Base-by-base conservation (phyloP, 2,888 invertebrate species). In the Drosophila conformis region DNA sequence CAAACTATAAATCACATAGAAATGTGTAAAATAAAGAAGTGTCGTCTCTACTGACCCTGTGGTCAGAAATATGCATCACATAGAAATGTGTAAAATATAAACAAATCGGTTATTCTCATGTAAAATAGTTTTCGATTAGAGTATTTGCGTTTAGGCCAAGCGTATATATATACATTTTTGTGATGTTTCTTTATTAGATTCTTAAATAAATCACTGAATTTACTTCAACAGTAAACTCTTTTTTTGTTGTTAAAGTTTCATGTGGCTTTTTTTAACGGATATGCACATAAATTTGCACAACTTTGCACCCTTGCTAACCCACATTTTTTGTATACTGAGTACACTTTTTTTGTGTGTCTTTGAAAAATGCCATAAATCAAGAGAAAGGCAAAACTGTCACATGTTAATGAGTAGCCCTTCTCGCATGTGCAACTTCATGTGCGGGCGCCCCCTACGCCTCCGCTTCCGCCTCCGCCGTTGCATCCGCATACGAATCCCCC, bases 371-470 rank as follows among this genome's bases (percentile, higher is more conserved):
- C 52, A 58, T 70, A 65, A 67, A 65, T 65, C 71, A 60, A 61
- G 53, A 46, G 31, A 29, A 35, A 62, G 54, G 51, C 54, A 35
- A 65, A 54, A 54, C 61, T 63, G 72, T 69, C 76, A 66, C 66
- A 78, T 79, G 69, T 64, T 79, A 78, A 79, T 73, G 76, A 76
- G 69, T 51, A 76, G 69, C 40, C 59, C n/a, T 38, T 27, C 48
- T 40, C 57, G 33, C 60, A 73, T 60, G 52, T 67, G 70, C 33
- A 70, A 33, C 52, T 63, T 10, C 33, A 33, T 10, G 33, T 40
- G 52, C 27, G 40, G 13, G 13, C 33, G 21, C 27, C 2, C 4
- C 29, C 15, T 4, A n/a, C 25, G 25, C 25, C 25, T 3, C 27
- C 27, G 27, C 27, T 2, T 27, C 25, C 42, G 1, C 10, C 13